These are phyloP conservation scores for Iguana delicatissima DNA, from an alignment of 2,797 vertebrate genomes.

Conservation along the genomic window DNA sequence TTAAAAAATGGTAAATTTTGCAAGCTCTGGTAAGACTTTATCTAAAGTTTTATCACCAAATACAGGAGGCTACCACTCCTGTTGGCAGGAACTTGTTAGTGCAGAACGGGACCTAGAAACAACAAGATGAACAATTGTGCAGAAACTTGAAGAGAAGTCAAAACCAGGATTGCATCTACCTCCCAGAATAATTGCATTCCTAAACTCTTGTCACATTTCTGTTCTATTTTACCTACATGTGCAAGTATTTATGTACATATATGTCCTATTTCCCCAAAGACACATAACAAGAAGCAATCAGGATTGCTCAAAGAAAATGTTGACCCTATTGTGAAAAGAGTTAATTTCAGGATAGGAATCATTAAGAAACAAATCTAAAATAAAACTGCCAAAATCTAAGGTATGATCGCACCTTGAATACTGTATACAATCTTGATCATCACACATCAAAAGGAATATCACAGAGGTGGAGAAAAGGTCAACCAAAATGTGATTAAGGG, in stretches of 20 bases:
- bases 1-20: too few relatives aligned
- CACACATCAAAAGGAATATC: background rate
- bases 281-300: background rate
- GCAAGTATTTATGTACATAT: background rate
- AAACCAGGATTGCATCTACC: background rate
- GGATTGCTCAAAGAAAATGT: background rate
- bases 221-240: background rate
- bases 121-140: background rate
- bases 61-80: rapidly evolving
- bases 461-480: background rate
- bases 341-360: too few relatives aligned
- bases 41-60: background rate
- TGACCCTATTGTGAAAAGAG: too few relatives aligned
- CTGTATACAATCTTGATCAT: background rate
- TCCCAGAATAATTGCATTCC: background rate
- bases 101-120: background rate
- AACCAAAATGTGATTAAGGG: too few relatives aligned
- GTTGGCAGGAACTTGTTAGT: background rate
- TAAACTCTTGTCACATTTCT: background rate
- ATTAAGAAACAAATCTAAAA: too few relatives aligned
- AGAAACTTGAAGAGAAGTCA: background rate
- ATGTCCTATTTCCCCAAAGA: background rate
- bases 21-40: too few relatives aligned
- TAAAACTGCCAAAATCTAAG: background rate
- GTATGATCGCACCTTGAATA: background rate